phyloP scores from a whole-genome alignment of 2,888 invertebrate genomes.

The Dryomyza anilis region DNA sequence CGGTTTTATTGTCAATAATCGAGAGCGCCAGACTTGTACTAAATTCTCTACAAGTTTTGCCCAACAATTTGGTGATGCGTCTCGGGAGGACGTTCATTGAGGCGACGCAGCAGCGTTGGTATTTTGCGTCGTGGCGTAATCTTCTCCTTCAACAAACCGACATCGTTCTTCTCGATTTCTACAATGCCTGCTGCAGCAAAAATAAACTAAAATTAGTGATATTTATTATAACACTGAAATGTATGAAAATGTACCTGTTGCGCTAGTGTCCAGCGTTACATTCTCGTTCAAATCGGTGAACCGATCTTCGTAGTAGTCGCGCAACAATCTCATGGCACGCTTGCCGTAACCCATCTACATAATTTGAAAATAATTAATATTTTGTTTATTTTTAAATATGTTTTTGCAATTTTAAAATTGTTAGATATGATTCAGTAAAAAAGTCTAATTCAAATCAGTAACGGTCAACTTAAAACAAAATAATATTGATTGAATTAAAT shows the following conservation, averaged over 20 bases:
- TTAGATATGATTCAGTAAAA: too few species aligned
- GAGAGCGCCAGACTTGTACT: conserved; percentile 75
- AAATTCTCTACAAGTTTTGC: conserved; percentile 77
- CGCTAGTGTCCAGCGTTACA: too few species aligned
- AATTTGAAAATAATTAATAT: too few species aligned
- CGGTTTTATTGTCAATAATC: conserved; percentile 67
- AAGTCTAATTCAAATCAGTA: too few species aligned
- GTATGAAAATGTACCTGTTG: too few species aligned
- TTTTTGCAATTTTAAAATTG: too few species aligned
- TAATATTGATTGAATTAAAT: too few species aligned
- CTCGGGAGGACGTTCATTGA: conserved; percentile 80
- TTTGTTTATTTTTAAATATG: too few species aligned
- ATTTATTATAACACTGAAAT: too few species aligned
- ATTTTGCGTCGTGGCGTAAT: conserved; percentile 79
- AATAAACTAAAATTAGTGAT: background rate
- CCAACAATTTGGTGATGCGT: conserved; percentile 78
- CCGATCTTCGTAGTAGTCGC: conserved; percentile 87
- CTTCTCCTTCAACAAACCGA: conserved; percentile 73
- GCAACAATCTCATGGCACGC: conserved; percentile 80
- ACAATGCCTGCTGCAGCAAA: conserved; percentile 61
- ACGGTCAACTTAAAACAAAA: too few species aligned
- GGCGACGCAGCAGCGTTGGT: conserved; percentile 85
- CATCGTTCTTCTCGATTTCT: conserved; percentile 65
- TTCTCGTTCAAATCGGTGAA: conserved; percentile 73
- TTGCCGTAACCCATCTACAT: conserved; percentile 99